Conservation (phyloP, 1,140 invertebrate genomes). For the Metopolophium dirhodum region DNA sequence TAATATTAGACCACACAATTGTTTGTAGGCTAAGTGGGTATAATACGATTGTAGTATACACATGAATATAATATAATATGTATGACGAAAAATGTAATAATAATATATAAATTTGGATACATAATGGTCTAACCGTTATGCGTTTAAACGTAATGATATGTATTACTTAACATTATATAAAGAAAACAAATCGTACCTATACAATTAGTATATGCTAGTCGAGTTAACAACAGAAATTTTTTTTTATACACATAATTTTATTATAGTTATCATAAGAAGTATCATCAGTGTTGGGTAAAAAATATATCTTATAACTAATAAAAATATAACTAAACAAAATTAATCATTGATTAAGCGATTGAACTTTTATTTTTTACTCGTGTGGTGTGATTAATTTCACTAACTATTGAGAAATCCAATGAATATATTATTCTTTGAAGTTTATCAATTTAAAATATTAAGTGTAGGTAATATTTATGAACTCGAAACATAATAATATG, state of each 20-base stretch:
- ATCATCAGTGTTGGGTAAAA: background rate
- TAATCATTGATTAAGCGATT: background rate
- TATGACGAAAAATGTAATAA: background rate
- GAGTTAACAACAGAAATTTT: background rate
- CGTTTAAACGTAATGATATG: conserved; percentile 48
- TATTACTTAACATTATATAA: conserved; percentile 44
- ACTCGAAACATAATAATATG: background rate
- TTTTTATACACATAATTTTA: conserved; percentile 12
- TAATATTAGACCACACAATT: conserved; percentile 9
- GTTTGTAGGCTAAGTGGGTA: conserved; percentile 20
- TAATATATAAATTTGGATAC: conserved; percentile 3
- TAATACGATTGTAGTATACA: conserved; percentile 4
- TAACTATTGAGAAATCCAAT: background rate
- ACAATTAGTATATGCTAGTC: background rate
- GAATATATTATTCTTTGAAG: background rate
- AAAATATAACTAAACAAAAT: background rate
- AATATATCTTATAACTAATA: background rate
- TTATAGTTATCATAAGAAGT: conserved; percentile 1
- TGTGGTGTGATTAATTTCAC: background rate
- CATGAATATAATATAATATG: conserved; percentile 1
- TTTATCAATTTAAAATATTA: background rate
- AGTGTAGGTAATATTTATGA: background rate
- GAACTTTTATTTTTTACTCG: background rate
- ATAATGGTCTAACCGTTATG: conserved; percentile 46
- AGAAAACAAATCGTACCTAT: background rate